Evolutionary conservation across 2,888 invertebrate genomes (phyloP), one percentile per base, ranked within the genome.

Genomic region (Lymantria monacha): DNA sequence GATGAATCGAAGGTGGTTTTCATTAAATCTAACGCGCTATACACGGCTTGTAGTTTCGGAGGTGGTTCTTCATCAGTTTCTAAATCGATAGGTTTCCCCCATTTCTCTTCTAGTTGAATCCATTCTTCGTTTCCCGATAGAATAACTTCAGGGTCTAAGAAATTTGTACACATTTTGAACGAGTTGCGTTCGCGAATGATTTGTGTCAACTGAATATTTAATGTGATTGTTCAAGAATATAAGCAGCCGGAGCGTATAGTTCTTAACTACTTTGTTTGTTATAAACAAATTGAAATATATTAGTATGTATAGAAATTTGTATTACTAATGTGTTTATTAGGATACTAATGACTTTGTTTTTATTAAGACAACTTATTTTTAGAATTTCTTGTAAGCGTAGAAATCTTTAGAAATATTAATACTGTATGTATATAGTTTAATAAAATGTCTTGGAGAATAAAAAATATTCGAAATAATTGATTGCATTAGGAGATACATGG

Each of bases 1-100:
- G 87, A 81, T 0, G 89, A 89, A 49, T 88, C 85, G 57, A 89
- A 89, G 0, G 89, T 89, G 0, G 84, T 77, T 55, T 72, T 77
- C 48, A 73, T 69, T 10, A 85, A 56, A 46, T 90, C 87, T 14
- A 87, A 60, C 0, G 80, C 75, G 48, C 87, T 86, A 67, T 85
- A 79, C 31, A 75, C 81, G 0, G 81, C 74, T 44, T 65, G 71
- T 0, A 83, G 38, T 44, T 56, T 69, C 0, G 70, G 52, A 36
- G 69, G 58, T 5, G 57, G 43, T 51, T 87, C 77, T 57, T 86
- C 79, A 30, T 89, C 87, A 0, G 80, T 83, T 43, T 89, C 88
- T 2, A 90, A 64, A 60, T 90, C 89, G 1, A 90, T 67, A 3
- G 89, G 83, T 33, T 79, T 71, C 3, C 84, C 82, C 89, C 89